Conservation (phyloP, 2,113 vertebrate genomes). For the Parus major region DNA sequence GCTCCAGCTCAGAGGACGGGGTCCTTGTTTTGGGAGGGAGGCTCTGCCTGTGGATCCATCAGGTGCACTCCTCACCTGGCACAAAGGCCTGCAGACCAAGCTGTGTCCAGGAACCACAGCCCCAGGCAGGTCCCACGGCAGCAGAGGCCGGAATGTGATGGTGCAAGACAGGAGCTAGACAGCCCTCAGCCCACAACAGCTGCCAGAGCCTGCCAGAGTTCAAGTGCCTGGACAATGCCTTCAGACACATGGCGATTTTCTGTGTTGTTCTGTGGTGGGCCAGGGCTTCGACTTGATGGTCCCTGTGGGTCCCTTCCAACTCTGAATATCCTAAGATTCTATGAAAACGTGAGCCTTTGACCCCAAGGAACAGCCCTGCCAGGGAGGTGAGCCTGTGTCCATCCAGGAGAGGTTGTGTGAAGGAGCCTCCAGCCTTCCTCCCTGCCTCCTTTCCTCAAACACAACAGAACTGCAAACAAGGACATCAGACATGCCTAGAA, state of each 20-base stretch:
- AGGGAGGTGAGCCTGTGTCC: not conserved
- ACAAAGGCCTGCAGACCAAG: not conserved
- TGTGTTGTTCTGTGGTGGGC: accelerated
- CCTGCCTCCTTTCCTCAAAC: not conserved
- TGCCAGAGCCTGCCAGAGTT: not conserved
- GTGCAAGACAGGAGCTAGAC: not conserved
- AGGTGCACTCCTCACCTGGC: not conserved
- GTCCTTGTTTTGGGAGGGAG: not conserved
- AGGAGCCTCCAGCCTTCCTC: not conserved
- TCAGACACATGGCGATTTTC: not conserved
- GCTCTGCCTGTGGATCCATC: not conserved
- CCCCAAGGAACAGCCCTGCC: not conserved
- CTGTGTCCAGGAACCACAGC: not conserved
- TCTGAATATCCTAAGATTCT: not conserved
- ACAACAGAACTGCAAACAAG: not conserved
- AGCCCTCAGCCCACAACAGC: not conserved
- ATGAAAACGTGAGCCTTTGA: not conserved
- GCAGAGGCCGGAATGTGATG: not conserved
- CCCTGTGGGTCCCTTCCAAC: not conserved
- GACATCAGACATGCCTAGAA: not conserved
- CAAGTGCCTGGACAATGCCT: not conserved
- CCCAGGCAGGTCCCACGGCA: not conserved
- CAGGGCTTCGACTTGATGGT: not conserved
- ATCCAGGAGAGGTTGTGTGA: not conserved
- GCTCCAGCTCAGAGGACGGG: not conserved